Conservation (phyloP, 2,113 vertebrate species). For the Jacana jacana region DNA sequence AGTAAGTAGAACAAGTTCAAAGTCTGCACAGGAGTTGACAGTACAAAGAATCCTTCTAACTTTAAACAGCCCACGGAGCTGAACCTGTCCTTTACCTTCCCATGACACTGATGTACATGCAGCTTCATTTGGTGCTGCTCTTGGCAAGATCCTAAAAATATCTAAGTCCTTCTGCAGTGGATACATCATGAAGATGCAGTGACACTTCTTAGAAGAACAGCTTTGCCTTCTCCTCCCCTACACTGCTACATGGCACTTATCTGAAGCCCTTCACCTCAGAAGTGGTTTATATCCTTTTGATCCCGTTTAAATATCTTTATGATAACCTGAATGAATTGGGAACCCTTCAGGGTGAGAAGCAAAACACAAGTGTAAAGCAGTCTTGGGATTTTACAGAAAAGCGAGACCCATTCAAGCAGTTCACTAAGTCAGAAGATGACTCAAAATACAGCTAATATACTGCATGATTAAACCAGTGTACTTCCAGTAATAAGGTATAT, state of each 20-base stretch:
- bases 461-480: background rate
- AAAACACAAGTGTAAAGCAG: background rate
- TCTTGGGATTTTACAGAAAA: background rate
- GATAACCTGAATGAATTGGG: background rate
- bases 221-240: background rate
- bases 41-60: background rate
- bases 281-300: background rate
- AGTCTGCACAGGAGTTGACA: background rate
- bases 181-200: background rate
- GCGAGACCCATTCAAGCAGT: background rate
- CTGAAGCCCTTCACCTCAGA: background rate
- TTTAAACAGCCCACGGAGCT: background rate
- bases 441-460: background rate
- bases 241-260: background rate
- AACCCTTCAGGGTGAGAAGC: background rate
- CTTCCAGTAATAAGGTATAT: background rate
- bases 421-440: background rate
- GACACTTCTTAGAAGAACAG: background rate
- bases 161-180: background rate
- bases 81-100: background rate
- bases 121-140: background rate
- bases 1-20: background rate
- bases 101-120: background rate
- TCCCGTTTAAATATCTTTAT: background rate
- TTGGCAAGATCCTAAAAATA: background rate